Conservation (phyloP, 2,113 vertebrate genomes). For the Neolamprologus longior region DNA sequence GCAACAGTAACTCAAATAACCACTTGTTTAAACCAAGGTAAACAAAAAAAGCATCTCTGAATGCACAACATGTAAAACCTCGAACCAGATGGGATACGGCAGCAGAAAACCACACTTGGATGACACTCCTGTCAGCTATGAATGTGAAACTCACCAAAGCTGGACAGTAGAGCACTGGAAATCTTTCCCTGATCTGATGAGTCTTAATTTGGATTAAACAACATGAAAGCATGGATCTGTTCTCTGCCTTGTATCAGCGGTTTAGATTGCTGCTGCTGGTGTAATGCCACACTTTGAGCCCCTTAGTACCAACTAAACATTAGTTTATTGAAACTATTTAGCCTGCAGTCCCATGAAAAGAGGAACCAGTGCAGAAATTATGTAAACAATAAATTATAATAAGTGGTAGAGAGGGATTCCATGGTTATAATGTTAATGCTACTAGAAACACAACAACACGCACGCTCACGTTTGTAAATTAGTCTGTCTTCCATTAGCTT, state of each 20-base stretch:
- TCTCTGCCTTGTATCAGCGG: not conserved
- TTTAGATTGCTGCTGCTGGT: not conserved
- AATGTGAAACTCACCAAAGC: not conserved
- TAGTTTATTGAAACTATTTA: not conserved
- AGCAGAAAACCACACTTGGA: not conserved
- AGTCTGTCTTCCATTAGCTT: not conserved
- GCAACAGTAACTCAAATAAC: not conserved
- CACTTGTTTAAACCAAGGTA: not conserved
- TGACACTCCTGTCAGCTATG: not conserved
- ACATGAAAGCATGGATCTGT: not conserved
- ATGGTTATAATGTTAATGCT: not conserved
- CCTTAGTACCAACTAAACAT: not conserved
- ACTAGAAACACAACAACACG: not conserved
- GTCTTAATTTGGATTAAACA: not conserved
- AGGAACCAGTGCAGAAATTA: not conserved
- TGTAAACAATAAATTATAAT: not conserved
- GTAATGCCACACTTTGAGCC: not conserved
- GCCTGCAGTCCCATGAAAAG: not conserved
- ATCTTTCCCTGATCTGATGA: not conserved
- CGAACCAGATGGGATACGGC: not conserved
- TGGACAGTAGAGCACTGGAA: not conserved
- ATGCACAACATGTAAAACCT: not conserved
- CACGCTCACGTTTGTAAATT: not conserved
- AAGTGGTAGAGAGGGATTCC: not conserved
- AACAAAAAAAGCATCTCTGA: not conserved